These are phyloP conservation scores for Centroberyx gerrardi DNA, from an alignment of 2,797 vertebrate species.

Conservation along the genomic window DNA sequence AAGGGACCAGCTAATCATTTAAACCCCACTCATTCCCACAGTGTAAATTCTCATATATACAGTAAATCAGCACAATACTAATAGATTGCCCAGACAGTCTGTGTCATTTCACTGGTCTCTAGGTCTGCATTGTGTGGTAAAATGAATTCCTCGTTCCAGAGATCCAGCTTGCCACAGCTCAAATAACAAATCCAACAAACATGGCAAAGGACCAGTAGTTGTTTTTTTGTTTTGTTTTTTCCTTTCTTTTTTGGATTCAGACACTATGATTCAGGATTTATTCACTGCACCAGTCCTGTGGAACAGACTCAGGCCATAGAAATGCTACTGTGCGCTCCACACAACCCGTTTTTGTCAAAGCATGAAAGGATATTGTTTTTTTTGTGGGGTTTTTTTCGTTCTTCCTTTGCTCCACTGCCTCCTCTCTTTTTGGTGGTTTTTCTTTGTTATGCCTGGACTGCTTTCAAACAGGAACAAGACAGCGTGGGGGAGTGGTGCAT, in stretches of 20 bases:
- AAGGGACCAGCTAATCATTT: slow-evolving; percentile 37
- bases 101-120: slow-evolving; percentile 55
- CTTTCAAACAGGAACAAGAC: slow-evolving; percentile 76
- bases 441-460: slow-evolving; percentile 93
- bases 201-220: slow-evolving; percentile 54
- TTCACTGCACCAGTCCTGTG: slow-evolving; percentile 68
- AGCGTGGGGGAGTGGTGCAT: slow-evolving; percentile 38
- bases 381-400: slow-evolving; percentile 87
- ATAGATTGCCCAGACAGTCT: slow-evolving; percentile 52
- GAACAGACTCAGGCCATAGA: slow-evolving; percentile 61
- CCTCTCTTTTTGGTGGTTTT: slow-evolving; percentile 89
- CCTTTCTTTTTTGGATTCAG: slow-evolving; percentile 60
- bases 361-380: slow-evolving; percentile 93
- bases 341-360: slow-evolving; percentile 71
- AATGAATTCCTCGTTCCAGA: slow-evolving; percentile 68
- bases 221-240: slow-evolving; percentile 16
- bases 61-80: slow-evolving; percentile 39
- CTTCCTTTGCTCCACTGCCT: slow-evolving; percentile 91
- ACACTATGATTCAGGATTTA: slow-evolving; percentile 69
- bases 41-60: slow-evolving; percentile 38
- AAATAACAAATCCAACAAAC: slow-evolving; percentile 72
- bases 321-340: slow-evolving; percentile 69
- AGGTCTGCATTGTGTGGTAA: slow-evolving; percentile 58
- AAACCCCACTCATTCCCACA: slow-evolving; percentile 46
- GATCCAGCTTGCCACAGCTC: slow-evolving; percentile 63